A percentile compares a stretch with the other conserved stretches of the same genome.
These are phyloP conservation scores for Acropternis orthonyx DNA, from an alignment of 2,797 vertebrate genomes.

Conservation along the genomic window DNA sequence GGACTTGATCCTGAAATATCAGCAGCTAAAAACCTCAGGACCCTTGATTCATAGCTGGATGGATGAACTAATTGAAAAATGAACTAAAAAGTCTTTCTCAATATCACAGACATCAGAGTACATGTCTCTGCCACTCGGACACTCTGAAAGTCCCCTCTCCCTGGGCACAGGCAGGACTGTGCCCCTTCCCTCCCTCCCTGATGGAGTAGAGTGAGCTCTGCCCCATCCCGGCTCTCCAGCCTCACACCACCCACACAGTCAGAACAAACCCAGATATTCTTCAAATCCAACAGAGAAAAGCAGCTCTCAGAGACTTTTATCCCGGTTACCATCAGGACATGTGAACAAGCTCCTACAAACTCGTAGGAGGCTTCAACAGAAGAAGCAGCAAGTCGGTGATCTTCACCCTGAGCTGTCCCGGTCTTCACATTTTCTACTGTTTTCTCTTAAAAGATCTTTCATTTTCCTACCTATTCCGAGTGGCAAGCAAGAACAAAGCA, in stretches of 20 bases:
- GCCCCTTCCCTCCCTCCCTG: neutral
- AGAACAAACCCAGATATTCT: neutral
- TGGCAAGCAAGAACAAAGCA: neutral
- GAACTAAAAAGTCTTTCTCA: neutral
- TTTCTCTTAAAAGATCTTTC: neutral
- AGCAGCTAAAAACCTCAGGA: neutral
- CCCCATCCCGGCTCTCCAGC: neutral
- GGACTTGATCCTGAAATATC: neutral
- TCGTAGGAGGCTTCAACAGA: neutral
- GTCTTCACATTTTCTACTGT: neutral
- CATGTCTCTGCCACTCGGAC: accelerated
- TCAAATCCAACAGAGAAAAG: neutral
- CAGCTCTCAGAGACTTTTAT: neutral
- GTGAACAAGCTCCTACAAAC: neutral
- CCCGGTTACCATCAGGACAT: neutral
- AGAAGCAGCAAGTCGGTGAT: neutral
- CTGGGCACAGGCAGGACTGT: neutral
- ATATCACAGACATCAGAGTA: accelerated
- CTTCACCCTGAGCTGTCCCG: neutral
- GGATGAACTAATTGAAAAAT: neutral
- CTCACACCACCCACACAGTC: neutral
- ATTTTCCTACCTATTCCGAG: neutral
- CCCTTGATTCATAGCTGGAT: neutral
- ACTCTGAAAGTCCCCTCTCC: neutral
- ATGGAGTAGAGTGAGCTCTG: accelerated